A percentile compares a stretch with the other conserved stretches of the same genome.
These are phyloP conservation scores for Proisotoma minuta DNA, from an alignment of 2,888 invertebrate species.

Conservation along the genomic window DNA sequence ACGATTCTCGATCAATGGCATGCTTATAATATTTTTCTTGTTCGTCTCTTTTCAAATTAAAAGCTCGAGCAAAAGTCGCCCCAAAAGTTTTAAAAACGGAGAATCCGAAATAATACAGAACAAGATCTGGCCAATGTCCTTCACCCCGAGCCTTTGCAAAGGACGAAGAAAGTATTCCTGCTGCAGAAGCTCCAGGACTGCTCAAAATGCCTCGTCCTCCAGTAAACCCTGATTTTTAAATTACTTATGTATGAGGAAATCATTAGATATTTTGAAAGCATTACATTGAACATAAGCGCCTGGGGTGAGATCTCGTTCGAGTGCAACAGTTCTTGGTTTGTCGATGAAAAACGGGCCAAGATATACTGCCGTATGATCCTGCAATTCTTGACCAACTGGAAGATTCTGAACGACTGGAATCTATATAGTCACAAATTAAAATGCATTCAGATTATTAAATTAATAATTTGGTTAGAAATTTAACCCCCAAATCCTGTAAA, in stretches of 20 bases:
- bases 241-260: not conserved
- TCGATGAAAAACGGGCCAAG: constrained; percentile 34
- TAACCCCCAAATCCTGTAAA: constrained; percentile 24
- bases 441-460: not conserved
- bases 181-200: constrained; percentile 23
- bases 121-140: constrained; percentile 41
- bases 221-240: constrained; percentile 13
- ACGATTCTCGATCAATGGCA: constrained; percentile 32
- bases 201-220: constrained; percentile 29
- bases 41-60: constrained; percentile 33
- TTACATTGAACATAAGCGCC: constrained; percentile 24
- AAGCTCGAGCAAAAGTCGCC: constrained; percentile 25
- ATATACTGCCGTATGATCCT: constrained; percentile 30
- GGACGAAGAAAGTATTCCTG: constrained; percentile 28
- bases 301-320: constrained; percentile 31
- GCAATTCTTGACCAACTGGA: constrained; percentile 27
- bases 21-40: constrained; percentile 27
- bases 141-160: constrained; percentile 38
- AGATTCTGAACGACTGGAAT: constrained; percentile 34
- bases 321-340: constrained; percentile 9
- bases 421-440: constrained; percentile 16
- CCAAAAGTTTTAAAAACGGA: constrained; percentile 22
- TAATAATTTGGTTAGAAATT: not conserved
- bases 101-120: constrained; percentile 17
- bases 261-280: not conserved